Percentiles rank a stretch among this genome's conserved stretches.
phyloP scores from a whole-genome alignment of 2,888 invertebrate genomes.

The Orchesellides sinensis region DNA sequence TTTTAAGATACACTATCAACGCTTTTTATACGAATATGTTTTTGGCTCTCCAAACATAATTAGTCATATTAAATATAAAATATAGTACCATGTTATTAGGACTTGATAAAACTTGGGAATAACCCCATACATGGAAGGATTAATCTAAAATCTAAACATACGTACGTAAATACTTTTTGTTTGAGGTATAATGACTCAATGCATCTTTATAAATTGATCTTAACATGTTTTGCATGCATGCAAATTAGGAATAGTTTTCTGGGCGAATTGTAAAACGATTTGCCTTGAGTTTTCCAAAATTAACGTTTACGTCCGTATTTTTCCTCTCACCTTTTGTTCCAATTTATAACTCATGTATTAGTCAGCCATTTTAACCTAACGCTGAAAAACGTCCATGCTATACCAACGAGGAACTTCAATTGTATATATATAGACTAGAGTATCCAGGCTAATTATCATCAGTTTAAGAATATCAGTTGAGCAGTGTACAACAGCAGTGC shows the following conservation, averaged over 20 bases:
- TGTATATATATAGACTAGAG: slow-evolving; percentile 29
- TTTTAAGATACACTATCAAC: no score
- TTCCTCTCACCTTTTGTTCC: slow-evolving; percentile 24
- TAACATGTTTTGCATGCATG: no score
- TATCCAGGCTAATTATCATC: neutral
- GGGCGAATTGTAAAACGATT: no score
- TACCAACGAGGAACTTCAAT: neutral
- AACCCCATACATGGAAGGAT: neutral
- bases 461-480: neutral
- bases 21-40: no score
- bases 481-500: neutral
- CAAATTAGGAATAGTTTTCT: no score
- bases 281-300: slow-evolving; percentile 37
- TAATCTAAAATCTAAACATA: neutral
- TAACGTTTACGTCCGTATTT: slow-evolving; percentile 35
- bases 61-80: no score
- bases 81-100: no score
- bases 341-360: slow-evolving; percentile 26
- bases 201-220: no score
- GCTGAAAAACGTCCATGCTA: neutral
- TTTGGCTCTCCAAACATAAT: no score
- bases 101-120: neutral
- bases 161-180: neutral
- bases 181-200: neutral
- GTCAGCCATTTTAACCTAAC: slow-evolving; percentile 11